Evolutionary conservation across 2,888 invertebrate species (phyloP), one percentile per base, ranked within the genome.

Genomic region (Caenorhabditis imperialis): DNA sequence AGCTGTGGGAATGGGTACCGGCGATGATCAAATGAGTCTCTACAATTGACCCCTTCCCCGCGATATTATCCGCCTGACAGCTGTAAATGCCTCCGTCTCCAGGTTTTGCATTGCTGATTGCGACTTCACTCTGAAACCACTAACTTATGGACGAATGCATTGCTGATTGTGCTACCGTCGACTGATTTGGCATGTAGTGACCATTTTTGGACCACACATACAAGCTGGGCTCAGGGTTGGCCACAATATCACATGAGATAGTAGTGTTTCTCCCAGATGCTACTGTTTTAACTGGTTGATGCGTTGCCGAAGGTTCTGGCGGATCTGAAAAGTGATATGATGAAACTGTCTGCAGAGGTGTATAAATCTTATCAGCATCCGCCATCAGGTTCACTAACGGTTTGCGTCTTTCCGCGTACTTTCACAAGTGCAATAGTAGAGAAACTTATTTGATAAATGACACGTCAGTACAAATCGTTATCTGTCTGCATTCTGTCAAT

Each of bases 151-250:
- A 30, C 51, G 16, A 16, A 5, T 33, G 1, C 7, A 10, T 42
- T 10, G n/a, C 14, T 6, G 1, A 27, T 12, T 23, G 30, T 25
- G 25, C 3, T 25, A 75, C 77, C 57, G 54, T 37, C 2, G 55
- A 57, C 18, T 70, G 70, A 0, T 75, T 73, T 3, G 77, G 69
- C 23, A 84, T 16, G 37, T 73, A 76, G 33, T 78, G 78, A 1
- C 85, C 85, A 61, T 85, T 87, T 70, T 85, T 84, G 5, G 84
- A 69, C 87, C 87, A 87, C 12, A 75, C 76, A 44, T 84, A 80
- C 18, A 61, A 47, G 2, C 67, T 75, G 4, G 78, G 79, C n/a
- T 79, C 60, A 18, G 88, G 88, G 75, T 88, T 88, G 1, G 88
- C 81, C 27, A 83, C 79, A 0, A 88, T 75, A 37, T 78, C 76